phyloP scores from a whole-genome alignment of 2,113 vertebrate genomes.

The Mustela nigripes region DNA sequence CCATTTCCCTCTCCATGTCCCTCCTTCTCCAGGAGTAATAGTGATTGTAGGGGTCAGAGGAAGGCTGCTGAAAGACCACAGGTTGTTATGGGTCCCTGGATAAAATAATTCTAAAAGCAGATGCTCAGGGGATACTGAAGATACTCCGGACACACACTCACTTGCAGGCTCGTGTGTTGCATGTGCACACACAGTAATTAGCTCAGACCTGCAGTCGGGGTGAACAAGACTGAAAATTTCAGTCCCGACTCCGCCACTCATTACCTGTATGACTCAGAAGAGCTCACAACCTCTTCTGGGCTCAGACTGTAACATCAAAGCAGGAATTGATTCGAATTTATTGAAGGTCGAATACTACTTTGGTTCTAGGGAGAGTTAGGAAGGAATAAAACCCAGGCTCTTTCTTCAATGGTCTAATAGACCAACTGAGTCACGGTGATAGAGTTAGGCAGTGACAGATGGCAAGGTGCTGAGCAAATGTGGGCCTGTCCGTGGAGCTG shows the following conservation, averaged over 20 bases:
- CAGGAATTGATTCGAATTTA: not conserved
- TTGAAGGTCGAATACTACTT: not conserved
- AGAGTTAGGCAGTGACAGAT: not conserved
- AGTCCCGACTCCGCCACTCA: not conserved
- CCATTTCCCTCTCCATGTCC: not conserved
- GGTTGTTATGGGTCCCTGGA: not conserved
- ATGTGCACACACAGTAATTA: not conserved
- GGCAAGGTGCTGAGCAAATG: not conserved
- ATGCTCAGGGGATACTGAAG: not conserved
- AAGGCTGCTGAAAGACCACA: not conserved
- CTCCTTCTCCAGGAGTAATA: not conserved
- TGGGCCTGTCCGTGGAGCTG: not conserved
- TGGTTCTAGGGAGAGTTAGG: not conserved
- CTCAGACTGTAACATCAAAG: not conserved
- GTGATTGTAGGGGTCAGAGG: not conserved
- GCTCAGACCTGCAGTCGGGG: not conserved
- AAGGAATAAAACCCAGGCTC: not conserved
- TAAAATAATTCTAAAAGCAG: constrained; percentile 26
- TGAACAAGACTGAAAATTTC: not conserved
- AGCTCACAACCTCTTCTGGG: not conserved
- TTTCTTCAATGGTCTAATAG: not conserved
- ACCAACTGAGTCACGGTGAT: not conserved
- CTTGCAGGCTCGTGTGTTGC: not conserved
- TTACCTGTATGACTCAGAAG: not conserved
- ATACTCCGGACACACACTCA: not conserved